A percentile compares a stretch with the other conserved stretches of the same genome.
phyloP scores from a whole-genome alignment of 2,888 invertebrate species.

The Cosmia pyralina region DNA sequence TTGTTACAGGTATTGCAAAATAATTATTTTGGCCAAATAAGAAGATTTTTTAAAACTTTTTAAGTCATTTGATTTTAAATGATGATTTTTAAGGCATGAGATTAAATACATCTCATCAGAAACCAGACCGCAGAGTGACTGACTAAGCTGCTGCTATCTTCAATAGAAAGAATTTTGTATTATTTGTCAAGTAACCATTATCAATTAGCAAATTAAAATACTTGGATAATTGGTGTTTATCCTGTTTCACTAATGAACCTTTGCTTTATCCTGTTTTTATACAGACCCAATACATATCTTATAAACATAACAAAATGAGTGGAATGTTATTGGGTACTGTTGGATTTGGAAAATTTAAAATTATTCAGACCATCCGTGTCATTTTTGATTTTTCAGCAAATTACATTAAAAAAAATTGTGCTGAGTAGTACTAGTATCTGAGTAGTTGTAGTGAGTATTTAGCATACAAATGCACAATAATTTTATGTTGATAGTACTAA shows the following conservation, averaged over 20 bases:
- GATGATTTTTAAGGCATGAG: too few species aligned
- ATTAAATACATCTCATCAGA: too few species aligned
- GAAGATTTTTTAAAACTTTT: too few species aligned
- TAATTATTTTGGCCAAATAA: too few species aligned
- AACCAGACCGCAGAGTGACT: not conserved
- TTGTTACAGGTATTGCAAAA: too few species aligned
- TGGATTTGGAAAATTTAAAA: not conserved
- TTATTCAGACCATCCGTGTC: not conserved
- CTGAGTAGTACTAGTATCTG: too few species aligned
- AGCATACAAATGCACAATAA: not conserved
- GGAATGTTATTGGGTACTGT: too few species aligned
- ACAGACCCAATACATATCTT: not conserved
- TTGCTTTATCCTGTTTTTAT: slow-evolving; percentile 25
- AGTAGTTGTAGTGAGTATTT: not conserved
- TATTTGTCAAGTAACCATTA: not conserved
- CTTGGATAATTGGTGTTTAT: slow-evolving; percentile 4
- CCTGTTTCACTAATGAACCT: slow-evolving; percentile 13
- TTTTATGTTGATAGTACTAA: not conserved
- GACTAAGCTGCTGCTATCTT: too few species aligned
- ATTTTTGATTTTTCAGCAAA: not conserved
- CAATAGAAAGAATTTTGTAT: not conserved
- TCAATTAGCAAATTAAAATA: not conserved
- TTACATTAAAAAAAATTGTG: not conserved
- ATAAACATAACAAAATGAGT: not conserved
- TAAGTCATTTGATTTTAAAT: too few species aligned